Conservation (phyloP, 1,140 invertebrate species). For the Micrasema minimum region DNA sequence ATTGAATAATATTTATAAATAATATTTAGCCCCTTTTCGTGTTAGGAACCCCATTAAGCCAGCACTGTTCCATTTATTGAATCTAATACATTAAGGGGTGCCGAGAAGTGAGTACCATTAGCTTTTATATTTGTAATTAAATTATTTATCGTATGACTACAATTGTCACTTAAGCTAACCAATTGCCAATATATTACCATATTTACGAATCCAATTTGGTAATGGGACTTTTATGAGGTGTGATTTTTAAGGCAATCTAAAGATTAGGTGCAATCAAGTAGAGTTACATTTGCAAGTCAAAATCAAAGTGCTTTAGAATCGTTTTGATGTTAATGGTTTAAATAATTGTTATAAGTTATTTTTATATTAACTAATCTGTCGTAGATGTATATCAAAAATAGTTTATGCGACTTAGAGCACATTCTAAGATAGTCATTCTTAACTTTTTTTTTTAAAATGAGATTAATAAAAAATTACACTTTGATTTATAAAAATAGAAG, state of each 20-base stretch:
- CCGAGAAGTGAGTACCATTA: background rate
- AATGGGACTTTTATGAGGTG: slow-evolving; percentile 23
- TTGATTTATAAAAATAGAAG: no score
- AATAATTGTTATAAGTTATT: no score
- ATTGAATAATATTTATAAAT: background rate
- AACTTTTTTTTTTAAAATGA: no score
- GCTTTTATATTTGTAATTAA: background rate
- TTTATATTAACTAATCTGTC: no score
- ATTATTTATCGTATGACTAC: background rate
- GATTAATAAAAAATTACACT: no score
- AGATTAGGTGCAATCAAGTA: slow-evolving; percentile 22
- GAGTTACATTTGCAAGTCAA: background rate
- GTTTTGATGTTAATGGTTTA: no score
- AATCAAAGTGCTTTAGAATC: no score
- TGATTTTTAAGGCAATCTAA: slow-evolving; percentile 21
- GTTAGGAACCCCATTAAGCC: background rate
- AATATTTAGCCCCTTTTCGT: background rate
- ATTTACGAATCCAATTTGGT: slow-evolving; percentile 18
- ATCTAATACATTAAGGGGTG: background rate
- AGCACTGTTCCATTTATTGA: background rate
- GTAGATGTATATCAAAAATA: no score
- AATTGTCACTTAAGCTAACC: background rate
- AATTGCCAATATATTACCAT: background rate
- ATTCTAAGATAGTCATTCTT: no score
- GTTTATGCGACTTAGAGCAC: no score